These are phyloP conservation scores for Dermochelys coriacea DNA, from an alignment of 2,797 vertebrate genomes.

Conservation along the genomic window DNA sequence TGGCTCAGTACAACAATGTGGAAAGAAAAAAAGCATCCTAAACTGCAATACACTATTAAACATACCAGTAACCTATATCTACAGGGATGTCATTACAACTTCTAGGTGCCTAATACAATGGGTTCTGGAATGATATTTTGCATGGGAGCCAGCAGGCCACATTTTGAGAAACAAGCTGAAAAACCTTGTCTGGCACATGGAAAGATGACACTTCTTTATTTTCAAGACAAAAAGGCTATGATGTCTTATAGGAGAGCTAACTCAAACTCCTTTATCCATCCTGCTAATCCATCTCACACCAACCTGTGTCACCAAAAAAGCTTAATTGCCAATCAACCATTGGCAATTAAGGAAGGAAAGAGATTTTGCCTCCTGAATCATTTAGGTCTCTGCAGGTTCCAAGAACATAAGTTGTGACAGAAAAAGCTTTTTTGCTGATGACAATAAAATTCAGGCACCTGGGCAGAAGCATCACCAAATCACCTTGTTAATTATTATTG, in stretches of 20 bases:
- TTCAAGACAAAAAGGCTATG: background rate
- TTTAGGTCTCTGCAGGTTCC: constrained; percentile 51
- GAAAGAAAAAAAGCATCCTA: background rate
- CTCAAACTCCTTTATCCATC: background rate
- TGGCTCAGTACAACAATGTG: background rate
- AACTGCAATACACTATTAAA: background rate
- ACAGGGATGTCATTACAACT: constrained; percentile 49
- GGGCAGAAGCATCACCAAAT: background rate
- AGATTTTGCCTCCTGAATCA: constrained; percentile 47
- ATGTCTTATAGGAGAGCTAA: background rate
- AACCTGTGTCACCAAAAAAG: background rate
- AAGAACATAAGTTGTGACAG: constrained; percentile 62
- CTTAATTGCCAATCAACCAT: background rate
- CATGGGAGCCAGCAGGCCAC: constrained; percentile 50
- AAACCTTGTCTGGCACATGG: background rate
- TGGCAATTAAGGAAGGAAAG: constrained; percentile 9
- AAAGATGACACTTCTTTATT: background rate
- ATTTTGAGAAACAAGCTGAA: constrained; percentile 18
- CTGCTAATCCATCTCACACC: background rate
- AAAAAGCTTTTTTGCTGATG: constrained; percentile 2
- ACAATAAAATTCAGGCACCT: background rate
- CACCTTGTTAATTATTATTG: too few relatives aligned
- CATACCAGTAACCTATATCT: constrained; percentile 34
- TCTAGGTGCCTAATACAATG: constrained; percentile 54
- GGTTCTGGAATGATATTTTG: constrained; percentile 39